Evolutionary conservation across 1,140 invertebrate genomes (phyloP), one percentile per base, ranked within the genome.

Genomic region (Zaprionus camerounensis): DNA sequence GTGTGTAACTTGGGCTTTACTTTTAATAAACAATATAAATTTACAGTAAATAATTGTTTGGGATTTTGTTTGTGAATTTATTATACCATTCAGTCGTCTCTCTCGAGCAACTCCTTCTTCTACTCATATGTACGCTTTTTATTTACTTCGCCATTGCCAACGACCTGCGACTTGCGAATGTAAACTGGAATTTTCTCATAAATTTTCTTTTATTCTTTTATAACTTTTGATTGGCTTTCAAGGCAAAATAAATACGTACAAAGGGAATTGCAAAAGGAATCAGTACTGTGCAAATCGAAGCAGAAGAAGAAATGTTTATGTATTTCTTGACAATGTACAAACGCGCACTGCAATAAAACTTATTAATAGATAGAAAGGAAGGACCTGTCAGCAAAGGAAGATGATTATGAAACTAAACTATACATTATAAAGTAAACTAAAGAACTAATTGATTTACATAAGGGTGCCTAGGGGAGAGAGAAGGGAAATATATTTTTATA

Each of bases 11-110:
- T 69, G 59, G 36, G 73, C 69, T 71, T 72, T 86, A 80, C 83
- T 82, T 86, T 84, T 88, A 88, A 84, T 88, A 90, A 90, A 88
- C 81, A 88, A 90, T 71, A 90, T 76, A 84, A 78, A 90, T 88
- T 84, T 84, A 79, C 85, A 80, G 85, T 88, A 90, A 90, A 88
- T 88, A 88, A 88, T 88, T 88, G 78, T 78, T 68, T 70, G 55
- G 57, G 59, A 85, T 90, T 87, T 46, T 88, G 71, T 70, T 78
- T 66, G 62, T 69, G 38, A 81, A 81, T 79, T 81, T 82, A 81
- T 81, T 81, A 56, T 61, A 36, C 44, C 41, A 46, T 17, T n/a
- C 38, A 41, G 15, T 41, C 38, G 31, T 34, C 24, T 31, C 15
- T 26, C 20, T 46, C 7, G 5, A 28, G 31, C n/a, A 26, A 31